Conservation (phyloP, 2,113 vertebrate genomes). For the Poicephalus meyeri region DNA sequence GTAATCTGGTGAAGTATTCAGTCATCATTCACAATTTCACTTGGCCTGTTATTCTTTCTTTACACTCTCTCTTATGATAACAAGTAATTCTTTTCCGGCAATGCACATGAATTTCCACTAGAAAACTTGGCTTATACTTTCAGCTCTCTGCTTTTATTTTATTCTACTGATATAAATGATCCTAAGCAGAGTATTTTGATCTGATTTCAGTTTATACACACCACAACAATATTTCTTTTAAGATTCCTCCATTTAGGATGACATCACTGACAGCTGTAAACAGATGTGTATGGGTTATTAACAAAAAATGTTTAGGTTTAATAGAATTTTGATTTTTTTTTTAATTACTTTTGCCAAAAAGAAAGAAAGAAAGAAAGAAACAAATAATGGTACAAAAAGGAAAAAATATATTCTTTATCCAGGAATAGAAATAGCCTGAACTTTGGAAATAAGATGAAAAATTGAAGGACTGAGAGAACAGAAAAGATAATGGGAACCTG, state of each 20-base stretch:
- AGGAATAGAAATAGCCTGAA: not conserved
- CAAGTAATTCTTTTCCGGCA: slow-evolving; percentile 6
- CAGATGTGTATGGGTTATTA: not conserved
- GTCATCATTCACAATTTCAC: rapidly evolving
- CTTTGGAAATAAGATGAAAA: not conserved
- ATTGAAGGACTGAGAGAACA: not conserved
- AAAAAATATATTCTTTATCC: not conserved
- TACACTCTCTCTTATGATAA: not conserved
- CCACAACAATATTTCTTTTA: not conserved
- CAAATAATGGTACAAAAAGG: not conserved
- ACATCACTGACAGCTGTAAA: not conserved
- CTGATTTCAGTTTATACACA: not conserved
- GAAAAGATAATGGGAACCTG: not conserved
- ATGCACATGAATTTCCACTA: not conserved
- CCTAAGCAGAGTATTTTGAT: not conserved
- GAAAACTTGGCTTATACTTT: not conserved
- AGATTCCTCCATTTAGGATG: not conserved
- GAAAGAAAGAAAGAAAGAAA: not conserved
- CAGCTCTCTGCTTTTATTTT: not conserved
- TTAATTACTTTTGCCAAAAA: not conserved
- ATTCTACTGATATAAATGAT: not conserved
- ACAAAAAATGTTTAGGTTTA: not conserved
- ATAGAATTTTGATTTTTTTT: not conserved
- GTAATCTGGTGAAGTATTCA: not conserved
- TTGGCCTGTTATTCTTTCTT: not conserved